These are phyloP conservation scores for Cyprinella venusta DNA, from an alignment of 2,797 vertebrate species.

Conservation along the genomic window DNA sequence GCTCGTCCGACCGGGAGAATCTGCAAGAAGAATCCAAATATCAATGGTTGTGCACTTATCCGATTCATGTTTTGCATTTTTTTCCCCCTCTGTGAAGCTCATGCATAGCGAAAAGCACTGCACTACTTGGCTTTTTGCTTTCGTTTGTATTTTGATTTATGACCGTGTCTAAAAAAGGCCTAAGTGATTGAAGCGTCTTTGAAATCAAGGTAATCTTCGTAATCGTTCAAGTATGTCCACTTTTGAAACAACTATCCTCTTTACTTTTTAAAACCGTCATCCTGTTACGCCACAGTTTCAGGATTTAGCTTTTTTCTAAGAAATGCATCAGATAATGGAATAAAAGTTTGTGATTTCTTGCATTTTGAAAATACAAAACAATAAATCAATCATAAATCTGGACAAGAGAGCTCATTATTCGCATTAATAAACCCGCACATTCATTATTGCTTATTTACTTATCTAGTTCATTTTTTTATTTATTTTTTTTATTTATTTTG, in stretches of 20 bases:
- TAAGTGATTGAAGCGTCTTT: constrained; percentile 4
- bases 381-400: neutral
- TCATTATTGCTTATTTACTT: too few species aligned
- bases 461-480: too few species aligned
- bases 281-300: neutral
- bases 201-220: neutral
- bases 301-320: neutral
- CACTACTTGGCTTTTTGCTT: neutral
- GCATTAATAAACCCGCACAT: neutral
- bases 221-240: neutral
- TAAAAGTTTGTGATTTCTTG: neutral
- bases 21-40: constrained; percentile 68
- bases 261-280: neutral
- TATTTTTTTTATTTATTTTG: too few species aligned
- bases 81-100: neutral
- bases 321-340: neutral
- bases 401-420: neutral
- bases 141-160: neutral
- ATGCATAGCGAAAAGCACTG: neutral
- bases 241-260: neutral
- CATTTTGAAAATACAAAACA: neutral
- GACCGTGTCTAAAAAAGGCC: constrained; percentile 1
- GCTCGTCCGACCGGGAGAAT: constrained; percentile 94
- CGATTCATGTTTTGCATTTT: neutral
- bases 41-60: constrained; percentile 11